Conservation (phyloP, 2,888 invertebrate genomes). For the Piscicola geometra region DNA sequence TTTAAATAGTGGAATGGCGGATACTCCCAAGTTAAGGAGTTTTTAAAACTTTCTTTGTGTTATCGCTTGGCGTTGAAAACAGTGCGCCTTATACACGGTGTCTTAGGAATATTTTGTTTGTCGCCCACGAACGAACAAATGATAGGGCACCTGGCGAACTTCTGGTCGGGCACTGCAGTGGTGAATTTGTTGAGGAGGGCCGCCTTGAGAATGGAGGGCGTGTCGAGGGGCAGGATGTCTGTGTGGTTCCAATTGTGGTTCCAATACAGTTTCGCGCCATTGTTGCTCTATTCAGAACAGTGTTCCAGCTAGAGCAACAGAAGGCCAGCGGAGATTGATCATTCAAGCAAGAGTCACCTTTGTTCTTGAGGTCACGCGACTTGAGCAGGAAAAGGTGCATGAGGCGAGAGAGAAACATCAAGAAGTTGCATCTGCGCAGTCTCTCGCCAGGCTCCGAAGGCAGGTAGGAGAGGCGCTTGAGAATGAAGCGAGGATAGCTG, state of each 20-base stretch:
- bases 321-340: too few relatives aligned
- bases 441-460: not conserved
- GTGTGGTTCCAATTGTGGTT: too few relatives aligned
- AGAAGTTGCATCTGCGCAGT: not conserved
- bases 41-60: too few relatives aligned
- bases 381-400: not conserved
- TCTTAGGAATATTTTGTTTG: too few relatives aligned
- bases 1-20: too few relatives aligned
- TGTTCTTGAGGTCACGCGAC: conserved; percentile 14
- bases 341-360: not conserved
- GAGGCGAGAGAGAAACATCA: conserved; percentile 8
- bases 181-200: not conserved
- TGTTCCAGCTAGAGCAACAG: too few relatives aligned
- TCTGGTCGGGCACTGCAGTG: not conserved
- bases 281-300: too few relatives aligned
- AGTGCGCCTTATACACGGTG: too few relatives aligned
- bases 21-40: too few relatives aligned
- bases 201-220: not conserved
- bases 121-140: not conserved
- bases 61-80: too few relatives aligned
- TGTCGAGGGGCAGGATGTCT: conserved; percentile 4
- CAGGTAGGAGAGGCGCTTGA: conserved; percentile 7
- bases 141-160: not conserved
- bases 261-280: too few relatives aligned
- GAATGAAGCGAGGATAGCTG: conserved; percentile 12